Evolutionary conservation across 2,797 vertebrate species (phyloP).

Genomic region (Podarcis siculus): DNA sequence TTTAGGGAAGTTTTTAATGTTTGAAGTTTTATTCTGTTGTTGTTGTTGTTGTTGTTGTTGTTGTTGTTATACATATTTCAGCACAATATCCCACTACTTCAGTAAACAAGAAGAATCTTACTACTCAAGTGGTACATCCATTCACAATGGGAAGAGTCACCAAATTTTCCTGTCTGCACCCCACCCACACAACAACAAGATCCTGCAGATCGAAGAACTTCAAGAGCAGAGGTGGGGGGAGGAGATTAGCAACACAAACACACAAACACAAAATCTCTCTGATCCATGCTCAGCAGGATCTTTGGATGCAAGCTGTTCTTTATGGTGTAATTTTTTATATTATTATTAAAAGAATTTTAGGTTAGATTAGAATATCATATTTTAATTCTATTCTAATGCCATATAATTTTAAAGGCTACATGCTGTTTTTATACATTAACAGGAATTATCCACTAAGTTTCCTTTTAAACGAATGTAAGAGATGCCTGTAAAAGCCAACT

Average conservation of each 20-base stretch:
- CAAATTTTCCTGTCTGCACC: background rate
- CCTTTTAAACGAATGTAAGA: conserved; percentile 5
- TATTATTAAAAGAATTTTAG: background rate
- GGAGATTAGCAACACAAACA: background rate
- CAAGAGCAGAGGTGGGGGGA: background rate
- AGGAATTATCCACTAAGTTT: background rate
- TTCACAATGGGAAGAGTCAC: background rate
- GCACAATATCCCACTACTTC: background rate
- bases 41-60: too few species aligned
- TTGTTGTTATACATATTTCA: background rate
- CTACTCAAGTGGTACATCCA: background rate
- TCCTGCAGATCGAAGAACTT: background rate
- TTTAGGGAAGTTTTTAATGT: too few species aligned
- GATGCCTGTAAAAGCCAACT: background rate
- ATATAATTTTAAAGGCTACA: conserved; percentile 19
- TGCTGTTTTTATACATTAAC: conserved; percentile 8
- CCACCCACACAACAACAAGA: background rate
- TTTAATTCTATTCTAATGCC: background rate
- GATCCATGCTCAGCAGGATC: background rate
- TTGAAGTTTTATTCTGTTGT: too few species aligned
- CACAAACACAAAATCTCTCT: background rate
- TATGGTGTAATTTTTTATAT: background rate
- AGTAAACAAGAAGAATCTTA: background rate
- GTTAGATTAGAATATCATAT: background rate
- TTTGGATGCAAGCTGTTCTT: background rate